Evolutionary conservation across 2,888 invertebrate species (phyloP), one percentile per base, ranked within the genome.

Genomic region (Nephrotoma appendiculata): DNA sequence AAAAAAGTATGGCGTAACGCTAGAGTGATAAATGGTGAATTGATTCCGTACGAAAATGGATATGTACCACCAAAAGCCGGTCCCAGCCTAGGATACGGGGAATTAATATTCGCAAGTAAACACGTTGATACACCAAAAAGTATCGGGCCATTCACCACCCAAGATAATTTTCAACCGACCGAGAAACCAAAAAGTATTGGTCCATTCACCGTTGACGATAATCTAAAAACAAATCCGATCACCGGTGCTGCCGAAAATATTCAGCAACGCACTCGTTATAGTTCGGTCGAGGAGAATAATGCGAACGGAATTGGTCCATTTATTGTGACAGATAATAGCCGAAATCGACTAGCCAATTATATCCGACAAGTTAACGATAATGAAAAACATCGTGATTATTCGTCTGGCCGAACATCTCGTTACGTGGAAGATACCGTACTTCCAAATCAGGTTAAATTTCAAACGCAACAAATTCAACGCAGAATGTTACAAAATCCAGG

Each of bases 1-100:
- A 95, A 95, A 88, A 96, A 96, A 90, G 95, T 95, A 0, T 97
- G 97, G 97, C 93, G 97, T 87, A 97, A 97, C 91, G 97, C 97
- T 0, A 93, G 97, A 88, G 97, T 97, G 12, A 96, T 97, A 85
- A 97, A 97, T 89, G 96, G 96, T 87, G 95, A 96, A 90, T 91
- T 97, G 86, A 93, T 96, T 85, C 95, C 96, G 19, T 95, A 96
- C 89, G 95, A 95, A 86, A 94, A 94, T 89, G 95, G 94, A 6
- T 94, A 95, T 88, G 93, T 93, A 87, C 94, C 95, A 86, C 94
- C 94, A 1, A 94, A 93, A 88, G 94, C 94, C 85, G 90, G 89
- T 90, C 88, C 87, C 6, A 71, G 9, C 11, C 11, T 71, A 71
- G 87, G 86, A n/a, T 86, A 86, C 83, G 87, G 87, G 12, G 86